Evolutionary conservation across 1,140 invertebrate genomes (phyloP).

Genomic region (Thaumetopoea pityocampa): DNA sequence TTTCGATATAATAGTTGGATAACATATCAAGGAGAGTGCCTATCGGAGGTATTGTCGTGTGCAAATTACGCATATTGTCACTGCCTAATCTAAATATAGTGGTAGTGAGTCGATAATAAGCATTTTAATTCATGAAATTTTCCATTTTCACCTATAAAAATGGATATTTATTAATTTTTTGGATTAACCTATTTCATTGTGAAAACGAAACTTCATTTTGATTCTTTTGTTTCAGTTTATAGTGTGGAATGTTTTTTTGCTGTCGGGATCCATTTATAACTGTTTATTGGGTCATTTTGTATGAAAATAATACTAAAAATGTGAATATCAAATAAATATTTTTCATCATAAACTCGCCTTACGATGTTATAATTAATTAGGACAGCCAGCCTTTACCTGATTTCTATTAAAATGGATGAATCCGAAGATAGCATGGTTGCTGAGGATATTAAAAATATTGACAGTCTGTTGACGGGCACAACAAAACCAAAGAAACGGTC

Average conservation of each 20-base stretch:
- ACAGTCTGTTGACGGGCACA: slow-evolving; percentile 27
- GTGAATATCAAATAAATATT: slow-evolving; percentile 23
- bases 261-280: slow-evolving; percentile 23
- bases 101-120: slow-evolving; percentile 17
- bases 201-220: slow-evolving; percentile 59
- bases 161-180: slow-evolving; percentile 32
- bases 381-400: slow-evolving; percentile 24
- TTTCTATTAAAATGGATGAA: slow-evolving; percentile 49
- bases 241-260: slow-evolving; percentile 23
- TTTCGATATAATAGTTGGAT: slow-evolving; percentile 42
- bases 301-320: slow-evolving; percentile 27
- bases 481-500: slow-evolving; percentile 56
- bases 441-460: slow-evolving; percentile 35
- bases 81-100: slow-evolving; percentile 17
- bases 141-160: slow-evolving; percentile 13
- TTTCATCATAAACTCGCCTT: slow-evolving; percentile 15
- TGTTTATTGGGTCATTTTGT: slow-evolving; percentile 20
- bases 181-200: slow-evolving; percentile 48
- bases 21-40: slow-evolving; percentile 33
- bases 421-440: slow-evolving; percentile 51
- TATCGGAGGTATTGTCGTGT: slow-evolving; percentile 27
- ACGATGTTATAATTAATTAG: slow-evolving; percentile 30
- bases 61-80: slow-evolving; percentile 25
- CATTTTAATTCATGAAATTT: slow-evolving; percentile 34
- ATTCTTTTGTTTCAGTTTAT: slow-evolving; percentile 64